These are phyloP conservation scores for Tokudaia muenninki DNA, from an alignment of 2,797 vertebrate species.

Conservation along the genomic window DNA sequence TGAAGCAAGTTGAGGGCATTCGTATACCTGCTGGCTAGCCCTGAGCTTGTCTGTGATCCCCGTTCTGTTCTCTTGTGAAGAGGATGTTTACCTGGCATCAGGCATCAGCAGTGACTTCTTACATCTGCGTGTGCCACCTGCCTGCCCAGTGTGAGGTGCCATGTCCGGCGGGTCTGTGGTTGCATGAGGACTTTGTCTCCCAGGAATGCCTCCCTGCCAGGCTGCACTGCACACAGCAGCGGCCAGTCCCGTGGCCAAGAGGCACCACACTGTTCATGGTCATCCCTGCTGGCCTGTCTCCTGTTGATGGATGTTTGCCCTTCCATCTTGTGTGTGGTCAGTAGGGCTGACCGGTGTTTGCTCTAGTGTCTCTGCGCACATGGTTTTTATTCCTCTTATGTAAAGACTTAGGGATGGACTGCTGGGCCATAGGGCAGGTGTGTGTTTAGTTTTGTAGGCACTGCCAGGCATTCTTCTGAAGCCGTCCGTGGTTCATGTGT, in stretches of 20 bases:
- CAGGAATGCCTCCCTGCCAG: not conserved
- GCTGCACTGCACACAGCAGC: accelerated
- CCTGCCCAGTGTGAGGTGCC: not conserved
- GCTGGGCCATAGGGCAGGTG: slow-evolving; percentile 70
- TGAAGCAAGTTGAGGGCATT: too few species aligned
- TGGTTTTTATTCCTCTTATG: slow-evolving; percentile 62
- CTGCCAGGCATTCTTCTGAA: slow-evolving; percentile 37
- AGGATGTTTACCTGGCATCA: accelerated
- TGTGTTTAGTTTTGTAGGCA: slow-evolving; percentile 62
- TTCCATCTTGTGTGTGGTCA: not conserved
- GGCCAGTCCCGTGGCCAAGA: not conserved
- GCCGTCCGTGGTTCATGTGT: not conserved
- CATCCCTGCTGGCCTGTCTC: not conserved
- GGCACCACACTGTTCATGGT: too few species aligned
- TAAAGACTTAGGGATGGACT: slow-evolving; percentile 68
- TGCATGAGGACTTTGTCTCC: not conserved
- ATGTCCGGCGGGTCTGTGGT: not conserved
- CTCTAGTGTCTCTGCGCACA: not conserved
- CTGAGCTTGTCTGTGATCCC: not conserved
- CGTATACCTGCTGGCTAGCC: not conserved
- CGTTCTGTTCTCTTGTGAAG: not conserved
- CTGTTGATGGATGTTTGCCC: slow-evolving; percentile 1
- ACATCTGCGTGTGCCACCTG: not conserved
- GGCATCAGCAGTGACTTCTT: not conserved
- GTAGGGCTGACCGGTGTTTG: not conserved